Percentiles rank a stretch among this genome's conserved stretches.
Evolutionary conservation across 2,113 vertebrate species (phyloP).

Genomic region (Sorex fumeus): DNA sequence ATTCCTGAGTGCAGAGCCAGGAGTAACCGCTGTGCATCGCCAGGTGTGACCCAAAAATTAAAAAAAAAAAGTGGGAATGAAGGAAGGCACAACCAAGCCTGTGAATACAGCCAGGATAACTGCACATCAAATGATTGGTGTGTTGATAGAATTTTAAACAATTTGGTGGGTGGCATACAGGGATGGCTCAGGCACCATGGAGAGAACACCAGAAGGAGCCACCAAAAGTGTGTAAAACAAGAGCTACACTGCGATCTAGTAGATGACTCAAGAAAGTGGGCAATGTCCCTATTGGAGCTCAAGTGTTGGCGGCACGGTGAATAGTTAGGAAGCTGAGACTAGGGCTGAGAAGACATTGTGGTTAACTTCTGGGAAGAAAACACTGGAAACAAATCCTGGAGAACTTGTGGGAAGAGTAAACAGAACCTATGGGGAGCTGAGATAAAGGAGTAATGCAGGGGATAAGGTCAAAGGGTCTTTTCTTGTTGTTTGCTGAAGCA

Average conservation of each 20-base stretch:
- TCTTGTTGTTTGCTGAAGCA: not conserved
- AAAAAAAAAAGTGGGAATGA: no score
- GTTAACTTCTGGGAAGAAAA: not conserved
- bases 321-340: not conserved
- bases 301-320: not conserved
- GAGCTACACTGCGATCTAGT: not conserved
- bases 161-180: not conserved
- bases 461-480: not conserved
- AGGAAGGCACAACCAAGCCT: not conserved
- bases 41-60: no score
- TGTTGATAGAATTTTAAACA: fast-evolving
- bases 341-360: not conserved
- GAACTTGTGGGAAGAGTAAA: not conserved
- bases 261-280: not conserved
- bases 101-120: not conserved
- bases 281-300: not conserved
- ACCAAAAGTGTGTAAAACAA: not conserved
- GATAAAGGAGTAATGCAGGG: no score
- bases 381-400: not conserved
- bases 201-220: not conserved
- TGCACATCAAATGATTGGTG: no score
- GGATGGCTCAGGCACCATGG: not conserved
- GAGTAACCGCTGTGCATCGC: no score
- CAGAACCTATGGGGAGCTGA: not conserved
- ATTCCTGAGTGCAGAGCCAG: no score